Percentiles rank a stretch among this genome's conserved stretches.
Evolutionary conservation across 1,140 invertebrate species (phyloP).

Genomic region (Druon quercuslanigerum): DNA sequence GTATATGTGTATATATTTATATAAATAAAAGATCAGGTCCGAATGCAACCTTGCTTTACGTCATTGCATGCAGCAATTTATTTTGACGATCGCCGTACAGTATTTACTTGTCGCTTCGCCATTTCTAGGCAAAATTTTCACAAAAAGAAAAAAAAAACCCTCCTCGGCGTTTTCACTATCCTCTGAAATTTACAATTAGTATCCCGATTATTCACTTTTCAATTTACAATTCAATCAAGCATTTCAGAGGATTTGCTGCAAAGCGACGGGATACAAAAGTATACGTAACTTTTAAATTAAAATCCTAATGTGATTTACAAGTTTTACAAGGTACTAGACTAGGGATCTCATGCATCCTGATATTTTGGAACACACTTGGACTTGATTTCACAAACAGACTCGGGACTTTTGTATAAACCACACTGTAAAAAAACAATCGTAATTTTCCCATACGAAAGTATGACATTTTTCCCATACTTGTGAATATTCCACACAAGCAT

Average conservation of each 20-base stretch:
- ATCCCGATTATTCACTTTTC: not conserved
- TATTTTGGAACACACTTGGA: slow-evolving; percentile 12
- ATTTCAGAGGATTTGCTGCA: no score
- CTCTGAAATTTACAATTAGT: not conserved
- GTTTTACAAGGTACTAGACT: not conserved
- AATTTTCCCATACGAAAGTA: no score
- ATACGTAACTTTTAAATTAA: not conserved
- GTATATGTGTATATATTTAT: slow-evolving; percentile 46
- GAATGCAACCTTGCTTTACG: slow-evolving; percentile 48
- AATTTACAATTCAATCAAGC: no score
- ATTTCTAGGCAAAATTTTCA: slow-evolving; percentile 8
- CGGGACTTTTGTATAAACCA: slow-evolving; percentile 19
- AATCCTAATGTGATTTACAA: not conserved
- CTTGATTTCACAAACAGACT: slow-evolving; percentile 25
- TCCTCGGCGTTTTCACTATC: not conserved
- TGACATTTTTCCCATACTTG: no score
- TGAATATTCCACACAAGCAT: no score
- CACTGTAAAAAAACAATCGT: no score
- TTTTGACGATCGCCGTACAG: slow-evolving; percentile 12
- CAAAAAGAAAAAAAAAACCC: slow-evolving; percentile 12
- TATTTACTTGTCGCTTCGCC: slow-evolving; percentile 28
- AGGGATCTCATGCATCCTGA: slow-evolving; percentile 28
- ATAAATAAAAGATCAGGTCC: slow-evolving; percentile 45
- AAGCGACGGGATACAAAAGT: no score
- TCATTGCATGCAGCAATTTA: slow-evolving; percentile 29